Conservation (phyloP, 2,113 vertebrate genomes). For the Macrotus californicus region DNA sequence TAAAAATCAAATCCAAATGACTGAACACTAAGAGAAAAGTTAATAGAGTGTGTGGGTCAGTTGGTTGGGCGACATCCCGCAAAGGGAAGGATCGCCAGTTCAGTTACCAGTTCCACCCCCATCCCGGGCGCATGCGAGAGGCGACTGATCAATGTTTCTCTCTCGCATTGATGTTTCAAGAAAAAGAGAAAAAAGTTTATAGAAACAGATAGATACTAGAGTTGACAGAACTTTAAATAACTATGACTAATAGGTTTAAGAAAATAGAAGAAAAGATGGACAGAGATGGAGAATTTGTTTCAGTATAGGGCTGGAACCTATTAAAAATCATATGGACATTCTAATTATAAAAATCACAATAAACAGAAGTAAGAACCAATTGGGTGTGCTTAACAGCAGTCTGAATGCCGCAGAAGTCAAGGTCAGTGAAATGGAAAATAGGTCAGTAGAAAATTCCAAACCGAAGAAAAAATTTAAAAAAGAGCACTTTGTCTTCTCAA, state of each 20-base stretch:
- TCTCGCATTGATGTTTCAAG: background rate
- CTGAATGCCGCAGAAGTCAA: background rate
- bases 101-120: no score
- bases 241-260: background rate
- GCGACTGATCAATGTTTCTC: background rate
- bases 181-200: background rate
- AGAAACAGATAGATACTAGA: background rate
- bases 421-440: background rate
- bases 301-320: background rate
- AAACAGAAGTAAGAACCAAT: background rate
- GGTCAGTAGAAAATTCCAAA: background rate
- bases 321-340: background rate
- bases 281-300: background rate
- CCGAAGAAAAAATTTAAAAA: background rate
- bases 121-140: background rate
- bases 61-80: no score
- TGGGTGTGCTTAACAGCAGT: background rate
- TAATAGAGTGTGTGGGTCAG: no score
- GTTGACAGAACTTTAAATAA: background rate
- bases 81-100: no score
- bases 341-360: background rate
- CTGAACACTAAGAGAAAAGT: background rate
- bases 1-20: background rate
- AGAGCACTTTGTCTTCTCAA: background rate
- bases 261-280: background rate